Evolutionary conservation across 2,797 vertebrate species (phyloP), one percentile per base, ranked within the genome.

Genomic region (Melanotaenia maccullochi): DNA sequence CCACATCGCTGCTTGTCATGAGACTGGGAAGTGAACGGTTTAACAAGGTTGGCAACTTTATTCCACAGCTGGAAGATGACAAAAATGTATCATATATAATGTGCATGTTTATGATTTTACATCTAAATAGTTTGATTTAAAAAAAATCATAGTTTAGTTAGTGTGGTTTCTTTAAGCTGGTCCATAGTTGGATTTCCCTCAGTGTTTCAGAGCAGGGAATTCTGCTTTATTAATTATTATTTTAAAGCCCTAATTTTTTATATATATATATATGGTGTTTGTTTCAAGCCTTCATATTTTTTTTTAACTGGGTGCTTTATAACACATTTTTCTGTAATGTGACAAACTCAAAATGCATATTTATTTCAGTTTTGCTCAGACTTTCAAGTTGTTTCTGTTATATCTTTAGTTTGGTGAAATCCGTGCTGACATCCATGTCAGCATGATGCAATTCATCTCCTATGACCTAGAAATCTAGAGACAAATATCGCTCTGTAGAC

Each of bases 381-480:
- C 52, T 55, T 20, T 30, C 14, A 14, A 65, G 11, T 57, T 30
- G 49, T 20, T 44, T 47, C 30, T 70, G 35, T 61, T 61, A 67
- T 59, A 30, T 72, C 56, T 63, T 42, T 24, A 62, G 49, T 56
- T 71, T 24, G 65, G 40, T 64, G 9, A 64, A 68, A 69, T 61
- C 1, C 60, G 24, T 68, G 40, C 52, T 79, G 68, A 71, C 66
- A 65, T 62, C 30, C 54, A 60, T 54, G 42, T 79, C 32, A 32
- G 22, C 49, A 64, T 57, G 40, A 47, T 71, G 22, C 24, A 54
- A 58, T 76, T 3, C 0, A 28, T 56, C 57, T 60, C 20, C 62
- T 68, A 51, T 8, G 42, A 71, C 55, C 63, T 22, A 73, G 47
- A 83, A 79, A 68, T 56, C 58, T 22, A 52, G 30, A 73, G 54